These are phyloP conservation scores for Pedicia rivosa DNA, from an alignment of 2,888 invertebrate species.

Conservation along the genomic window DNA sequence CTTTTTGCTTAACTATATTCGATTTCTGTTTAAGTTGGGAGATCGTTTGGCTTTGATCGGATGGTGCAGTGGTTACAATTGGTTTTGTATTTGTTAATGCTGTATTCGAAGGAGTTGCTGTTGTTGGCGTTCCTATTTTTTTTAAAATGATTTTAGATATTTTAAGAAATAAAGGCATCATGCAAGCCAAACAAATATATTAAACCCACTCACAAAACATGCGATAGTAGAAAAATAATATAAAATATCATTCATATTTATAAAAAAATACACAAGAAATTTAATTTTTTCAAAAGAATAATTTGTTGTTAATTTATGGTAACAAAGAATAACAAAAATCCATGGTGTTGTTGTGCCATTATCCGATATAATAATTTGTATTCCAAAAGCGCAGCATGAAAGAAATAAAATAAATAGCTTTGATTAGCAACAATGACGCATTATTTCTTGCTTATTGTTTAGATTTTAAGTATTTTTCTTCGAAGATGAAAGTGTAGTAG, in stretches of 20 bases:
- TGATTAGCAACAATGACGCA: conserved; percentile 1
- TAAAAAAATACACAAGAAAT: neutral
- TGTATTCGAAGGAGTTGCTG: conserved; percentile 39
- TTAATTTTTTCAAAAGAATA: neutral
- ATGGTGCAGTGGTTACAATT: conserved; percentile 30
- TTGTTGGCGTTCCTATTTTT: conserved; percentile 21
- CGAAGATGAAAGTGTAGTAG: too few relatives aligned
- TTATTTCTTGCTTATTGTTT: too few relatives aligned
- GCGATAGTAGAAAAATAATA: neutral
- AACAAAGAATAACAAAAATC: too few relatives aligned
- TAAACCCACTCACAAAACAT: neutral
- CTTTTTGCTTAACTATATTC: conserved; percentile 47
- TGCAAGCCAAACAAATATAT: conserved; percentile 1
- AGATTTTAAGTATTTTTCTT: too few relatives aligned
- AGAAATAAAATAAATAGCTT: conserved; percentile 8
- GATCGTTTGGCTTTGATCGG: conserved; percentile 31
- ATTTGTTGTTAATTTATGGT: too few relatives aligned
- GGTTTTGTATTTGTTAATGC: conserved; percentile 35
- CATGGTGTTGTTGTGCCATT: neutral
- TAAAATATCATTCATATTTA: neutral
- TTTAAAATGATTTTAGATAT: neutral
- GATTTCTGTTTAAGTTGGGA: conserved; percentile 62
- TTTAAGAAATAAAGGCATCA: neutral
- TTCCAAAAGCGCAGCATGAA: conserved; percentile 13
- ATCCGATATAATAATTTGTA: conserved; percentile 4